Percentiles rank a stretch among this genome's conserved stretches.
Conservation (phyloP, 92 coral and sea anemone species). For the Bergia sp. region DNA sequence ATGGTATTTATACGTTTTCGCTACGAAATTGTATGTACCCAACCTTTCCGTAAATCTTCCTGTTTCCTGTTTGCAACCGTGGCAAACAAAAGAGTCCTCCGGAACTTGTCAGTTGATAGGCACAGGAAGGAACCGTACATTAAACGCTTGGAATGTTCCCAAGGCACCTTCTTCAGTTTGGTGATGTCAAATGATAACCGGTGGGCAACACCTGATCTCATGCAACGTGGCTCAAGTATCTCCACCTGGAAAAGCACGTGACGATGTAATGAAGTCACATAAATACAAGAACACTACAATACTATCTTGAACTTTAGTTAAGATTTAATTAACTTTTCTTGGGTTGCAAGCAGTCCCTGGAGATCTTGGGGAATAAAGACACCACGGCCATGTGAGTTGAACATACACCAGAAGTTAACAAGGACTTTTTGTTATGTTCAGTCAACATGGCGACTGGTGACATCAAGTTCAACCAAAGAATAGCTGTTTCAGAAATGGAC, state of each 20-base stretch:
- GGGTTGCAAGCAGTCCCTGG: too few relatives aligned
- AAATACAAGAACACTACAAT: too few relatives aligned
- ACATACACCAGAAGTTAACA: too few relatives aligned
- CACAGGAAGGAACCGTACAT: slow-evolving; percentile 91
- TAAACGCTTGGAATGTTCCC: slow-evolving; percentile 85
- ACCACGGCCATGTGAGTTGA: too few relatives aligned
- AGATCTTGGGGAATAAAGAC: too few relatives aligned
- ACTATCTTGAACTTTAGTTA: too few relatives aligned
- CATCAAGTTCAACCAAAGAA: too few relatives aligned
- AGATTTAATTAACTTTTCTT: too few relatives aligned
- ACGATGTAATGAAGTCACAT: background rate
- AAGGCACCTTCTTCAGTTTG: slow-evolving; percentile 59
- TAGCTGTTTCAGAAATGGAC: too few relatives aligned
- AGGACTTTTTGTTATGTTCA: too few relatives aligned
- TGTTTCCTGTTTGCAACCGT: slow-evolving; percentile 88
- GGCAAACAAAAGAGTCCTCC: slow-evolving; percentile 72
- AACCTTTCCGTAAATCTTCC: slow-evolving; percentile 65
- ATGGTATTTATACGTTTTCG: too few relatives aligned
- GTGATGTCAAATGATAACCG: slow-evolving; percentile 61
- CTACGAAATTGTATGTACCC: background rate
- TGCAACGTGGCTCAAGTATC: slow-evolving; percentile 62
- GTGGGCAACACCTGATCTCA: slow-evolving; percentile 71
- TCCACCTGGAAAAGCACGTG: slow-evolving; percentile 30
- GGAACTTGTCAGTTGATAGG: slow-evolving; percentile 84
- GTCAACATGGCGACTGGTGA: too few relatives aligned